Base-by-base conservation (phyloP, 1,140 invertebrate species). In the Wasmannia auropunctata region DNA sequence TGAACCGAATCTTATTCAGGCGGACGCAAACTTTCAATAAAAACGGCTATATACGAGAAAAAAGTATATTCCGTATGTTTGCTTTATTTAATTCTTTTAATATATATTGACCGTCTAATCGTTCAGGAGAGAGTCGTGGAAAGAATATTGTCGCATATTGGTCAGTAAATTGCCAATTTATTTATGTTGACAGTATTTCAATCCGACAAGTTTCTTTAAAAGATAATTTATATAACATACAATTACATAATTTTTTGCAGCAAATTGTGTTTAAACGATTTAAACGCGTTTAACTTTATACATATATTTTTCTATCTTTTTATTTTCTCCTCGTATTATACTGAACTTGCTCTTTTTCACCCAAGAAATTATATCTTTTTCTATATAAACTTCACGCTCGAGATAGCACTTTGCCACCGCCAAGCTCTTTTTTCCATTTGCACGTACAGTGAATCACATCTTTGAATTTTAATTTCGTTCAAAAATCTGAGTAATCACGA, bases 391-490 rank as follows among this genome's bases (percentile, higher is more conserved):
- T 74, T 72, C 19, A 14, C 79, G 67, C 37, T 37, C n/a, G 51
- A 34, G 19, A 40, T 25, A 69, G n/a, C 37, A 46, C 51, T 83
- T 74, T 74, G 79, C 19, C 37, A 56, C n/a, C 31, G 77, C 25
- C 37, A 10, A 16, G 28, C 40, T 58, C 67, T 81, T 86, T 88
- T n/a, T 89, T 79, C 56, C 79, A 62, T 88, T 90, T 76, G 25
- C 54, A 22, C 65, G 34, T 49, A 65, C 40, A 81, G 60, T 93
- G 91, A 93, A 91, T 94, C 93, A 93, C 90, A 89, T 90, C 92
- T 93, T 92, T 91, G 89, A 87, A 93, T 94, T 94, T 93, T 93
- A 92, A 93, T 93, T 93, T 93, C 90, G 91, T 81, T 91, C 67
- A 87, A 85, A 86, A 89, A 90, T 90, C 90, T 90, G 88, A 93